A percentile compares a stretch with the other conserved stretches of the same genome.
phyloP scores from a whole-genome alignment of 2,113 vertebrate genomes.

The Struthidea cinerea region DNA sequence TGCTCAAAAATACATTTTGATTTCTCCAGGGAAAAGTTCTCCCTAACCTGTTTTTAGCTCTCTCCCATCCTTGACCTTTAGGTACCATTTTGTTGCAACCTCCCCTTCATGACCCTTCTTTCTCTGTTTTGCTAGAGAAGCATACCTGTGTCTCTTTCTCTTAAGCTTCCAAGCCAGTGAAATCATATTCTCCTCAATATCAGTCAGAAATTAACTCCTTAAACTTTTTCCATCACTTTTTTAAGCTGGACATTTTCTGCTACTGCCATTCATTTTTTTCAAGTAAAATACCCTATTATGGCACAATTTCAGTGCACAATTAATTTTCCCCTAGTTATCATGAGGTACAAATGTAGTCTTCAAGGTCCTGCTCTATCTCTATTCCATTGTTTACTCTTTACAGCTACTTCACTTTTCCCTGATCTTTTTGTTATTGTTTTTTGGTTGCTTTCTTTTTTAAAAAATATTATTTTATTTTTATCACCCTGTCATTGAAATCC shows the following conservation, averaged over 20 bases:
- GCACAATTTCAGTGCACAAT: not conserved
- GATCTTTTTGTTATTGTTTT: not conserved
- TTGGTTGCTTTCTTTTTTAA: not conserved
- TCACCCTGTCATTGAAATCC: not conserved
- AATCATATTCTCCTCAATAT: not conserved
- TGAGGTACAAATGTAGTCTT: not conserved
- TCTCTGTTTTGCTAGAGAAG: not conserved
- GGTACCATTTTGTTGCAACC: not conserved
- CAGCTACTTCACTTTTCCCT: not conserved
- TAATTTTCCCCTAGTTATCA: not conserved
- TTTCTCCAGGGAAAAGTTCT: constrained; percentile 34
- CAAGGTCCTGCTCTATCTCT: not conserved
- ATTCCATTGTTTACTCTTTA: not conserved
- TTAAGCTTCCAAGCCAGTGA: not conserved
- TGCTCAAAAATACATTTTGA: constrained; percentile 40
- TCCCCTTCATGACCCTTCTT: not conserved
- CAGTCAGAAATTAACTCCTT: not conserved
- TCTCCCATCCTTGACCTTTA: constrained; percentile 49
- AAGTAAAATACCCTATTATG: not conserved
- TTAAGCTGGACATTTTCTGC: not conserved
- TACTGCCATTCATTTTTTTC: not conserved
- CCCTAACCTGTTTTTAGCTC: constrained; percentile 20
- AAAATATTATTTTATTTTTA: not conserved
- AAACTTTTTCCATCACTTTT: not conserved
- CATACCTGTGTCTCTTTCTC: not conserved